These are phyloP conservation scores for Callochromis pleurospilus DNA, from an alignment of 2,113 vertebrate genomes.

Conservation along the genomic window DNA sequence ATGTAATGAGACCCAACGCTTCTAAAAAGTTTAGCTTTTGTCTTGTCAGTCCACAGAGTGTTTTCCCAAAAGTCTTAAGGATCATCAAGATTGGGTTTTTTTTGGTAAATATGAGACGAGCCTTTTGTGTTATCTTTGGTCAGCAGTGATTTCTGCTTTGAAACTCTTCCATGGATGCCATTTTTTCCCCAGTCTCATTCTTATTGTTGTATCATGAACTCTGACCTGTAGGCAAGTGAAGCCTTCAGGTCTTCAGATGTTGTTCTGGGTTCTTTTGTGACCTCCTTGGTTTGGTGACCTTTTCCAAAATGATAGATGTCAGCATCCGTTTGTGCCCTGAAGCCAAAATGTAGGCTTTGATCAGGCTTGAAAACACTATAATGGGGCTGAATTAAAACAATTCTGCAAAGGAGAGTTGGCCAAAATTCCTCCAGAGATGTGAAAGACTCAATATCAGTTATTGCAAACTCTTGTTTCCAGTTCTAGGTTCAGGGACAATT, in stretches of 20 bases:
- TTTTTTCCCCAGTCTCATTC: rapidly evolving
- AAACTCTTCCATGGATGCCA: background rate
- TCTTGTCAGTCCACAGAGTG: background rate
- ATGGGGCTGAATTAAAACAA: background rate
- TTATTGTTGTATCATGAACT: background rate
- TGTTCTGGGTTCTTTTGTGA: background rate
- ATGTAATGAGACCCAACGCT: background rate
- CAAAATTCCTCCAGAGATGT: background rate
- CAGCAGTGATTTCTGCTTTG: background rate
- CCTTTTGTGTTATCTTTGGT: background rate
- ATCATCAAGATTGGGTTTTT: background rate
- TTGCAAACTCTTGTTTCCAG: background rate
- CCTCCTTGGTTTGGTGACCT: background rate
- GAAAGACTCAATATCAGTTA: background rate
- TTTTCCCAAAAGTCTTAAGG: background rate
- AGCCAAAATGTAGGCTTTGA: background rate
- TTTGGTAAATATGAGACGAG: background rate
- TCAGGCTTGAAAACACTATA: rapidly evolving
- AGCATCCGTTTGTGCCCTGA: background rate
- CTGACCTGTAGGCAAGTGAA: background rate
- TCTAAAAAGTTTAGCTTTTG: background rate
- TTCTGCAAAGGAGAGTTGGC: background rate
- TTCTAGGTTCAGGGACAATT: background rate
- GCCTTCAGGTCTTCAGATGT: background rate
- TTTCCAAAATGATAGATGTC: background rate